Evolutionary conservation across 1,140 invertebrate genomes (phyloP), one percentile per base, ranked within the genome.

Genomic region (Drosophila ohnishii): DNA sequence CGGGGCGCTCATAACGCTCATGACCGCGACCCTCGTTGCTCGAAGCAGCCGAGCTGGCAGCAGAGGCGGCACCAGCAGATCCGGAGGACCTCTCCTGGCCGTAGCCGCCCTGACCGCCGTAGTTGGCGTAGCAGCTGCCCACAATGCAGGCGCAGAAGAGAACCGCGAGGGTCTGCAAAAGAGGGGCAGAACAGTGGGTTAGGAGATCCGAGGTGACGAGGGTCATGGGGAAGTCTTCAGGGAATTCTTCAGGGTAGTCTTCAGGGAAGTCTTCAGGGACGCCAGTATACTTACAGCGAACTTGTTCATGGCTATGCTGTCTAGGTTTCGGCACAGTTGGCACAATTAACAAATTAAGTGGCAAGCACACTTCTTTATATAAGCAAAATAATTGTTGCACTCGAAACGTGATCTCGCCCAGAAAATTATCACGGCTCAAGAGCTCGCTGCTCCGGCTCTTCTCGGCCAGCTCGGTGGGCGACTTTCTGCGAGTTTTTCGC

Each of bases 351-450:
- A 88, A 84, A 80, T 79, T 75, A 84, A 80, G 70, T 72, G 84
- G 73, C 66, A 78, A 80, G 84, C 84, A 88, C 80, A 84, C 80
- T 88, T 88, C 84, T 88, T 87, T 88, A 78, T 88, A 88, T 88
- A 88, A 84, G 84, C 84, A 84, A 88, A 77, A 72, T 65, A 71
- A 84, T 84, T 88, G 75, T 70, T 70, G 75, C 71, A 75, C 75
- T 84, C 84, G 70, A 88, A 80, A 88, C 84, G 84, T 88, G 84
- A 88, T 88, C 84, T 78, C 66, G 84, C 59, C 64, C 66, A 64
- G 51, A 88, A 69, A 78, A 80, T 88, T 88, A 88, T 88, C 84
- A 88, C 84, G 85, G 80, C 60, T 62, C 32, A 59, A 30, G 40
- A 71, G 69, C 53, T 34, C 44, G 47, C 34, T 19, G 42, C 57